These are phyloP conservation scores for Patella ulyssiponensis DNA, from an alignment of 2,888 invertebrate species.

Conservation along the genomic window DNA sequence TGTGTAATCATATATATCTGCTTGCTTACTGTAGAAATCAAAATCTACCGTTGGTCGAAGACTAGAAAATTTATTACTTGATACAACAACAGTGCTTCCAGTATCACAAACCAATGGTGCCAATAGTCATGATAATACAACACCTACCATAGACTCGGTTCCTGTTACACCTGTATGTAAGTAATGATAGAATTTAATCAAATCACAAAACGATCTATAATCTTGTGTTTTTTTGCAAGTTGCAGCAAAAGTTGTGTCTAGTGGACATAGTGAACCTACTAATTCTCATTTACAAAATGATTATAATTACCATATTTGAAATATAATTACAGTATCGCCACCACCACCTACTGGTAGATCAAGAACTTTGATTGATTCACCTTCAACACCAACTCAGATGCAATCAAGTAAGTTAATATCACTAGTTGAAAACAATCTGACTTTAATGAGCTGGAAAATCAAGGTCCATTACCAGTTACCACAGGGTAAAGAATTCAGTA, in stretches of 20 bases:
- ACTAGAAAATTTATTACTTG: conserved; percentile 77
- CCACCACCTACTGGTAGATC: conserved; percentile 79
- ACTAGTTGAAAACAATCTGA: no score
- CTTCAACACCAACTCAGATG: conserved; percentile 24
- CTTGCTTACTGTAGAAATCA: background rate
- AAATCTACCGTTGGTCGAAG: conserved; percentile 67
- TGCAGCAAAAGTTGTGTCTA: no score
- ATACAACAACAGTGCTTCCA: conserved; percentile 31
- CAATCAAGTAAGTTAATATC: conserved; percentile 29
- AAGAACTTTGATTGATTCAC: conserved; percentile 68
- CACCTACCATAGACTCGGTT: conserved; percentile 21
- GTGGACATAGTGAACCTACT: no score
- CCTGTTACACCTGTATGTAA: conserved; percentile 26
- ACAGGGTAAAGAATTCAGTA: no score
- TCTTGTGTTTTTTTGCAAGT: no score
- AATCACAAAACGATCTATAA: no score
- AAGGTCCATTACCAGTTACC: no score
- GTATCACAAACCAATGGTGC: conserved; percentile 29
- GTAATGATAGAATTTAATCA: background rate
- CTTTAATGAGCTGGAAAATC: no score
- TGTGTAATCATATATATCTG: background rate
- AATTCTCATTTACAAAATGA: no score
- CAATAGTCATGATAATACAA: conserved; percentile 22
- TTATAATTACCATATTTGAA: background rate
- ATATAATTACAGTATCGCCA: conserved; percentile 82